Evolutionary conservation across 2,888 invertebrate species (phyloP).

Genomic region (Teleogryllus oceanicus): DNA sequence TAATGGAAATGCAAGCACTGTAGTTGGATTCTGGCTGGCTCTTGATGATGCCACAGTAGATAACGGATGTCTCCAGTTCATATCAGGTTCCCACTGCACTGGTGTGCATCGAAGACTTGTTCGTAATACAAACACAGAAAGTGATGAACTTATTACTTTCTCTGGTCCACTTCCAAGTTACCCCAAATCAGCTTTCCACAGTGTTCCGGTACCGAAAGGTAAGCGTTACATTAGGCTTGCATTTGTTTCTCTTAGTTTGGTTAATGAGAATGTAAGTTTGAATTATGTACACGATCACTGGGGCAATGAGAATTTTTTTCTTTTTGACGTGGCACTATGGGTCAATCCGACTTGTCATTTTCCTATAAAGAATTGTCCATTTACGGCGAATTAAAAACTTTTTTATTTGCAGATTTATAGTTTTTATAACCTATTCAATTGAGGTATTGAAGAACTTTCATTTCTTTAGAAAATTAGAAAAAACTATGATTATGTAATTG

Average conservation of each 20-base stretch:
- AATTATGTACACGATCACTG: too few species aligned
- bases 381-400: too few species aligned
- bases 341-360: too few species aligned
- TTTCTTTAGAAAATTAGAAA: too few species aligned
- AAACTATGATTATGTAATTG: too few species aligned
- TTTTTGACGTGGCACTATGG: too few species aligned
- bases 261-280: too few species aligned
- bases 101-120: slow-evolving; percentile 70
- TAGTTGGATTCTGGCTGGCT: slow-evolving; percentile 93
- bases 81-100: slow-evolving; percentile 85
- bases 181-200: slow-evolving; percentile 67
- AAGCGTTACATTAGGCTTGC: slow-evolving; percentile 28
- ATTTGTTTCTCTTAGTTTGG: slow-evolving; percentile 26
- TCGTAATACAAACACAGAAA: slow-evolving; percentile 64
- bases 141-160: slow-evolving; percentile 62
- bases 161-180: slow-evolving; percentile 66
- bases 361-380: too few species aligned
- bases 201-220: slow-evolving; percentile 84
- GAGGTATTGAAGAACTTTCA: too few species aligned
- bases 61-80: slow-evolving; percentile 93
- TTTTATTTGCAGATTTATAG: too few species aligned
- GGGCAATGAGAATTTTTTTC: too few species aligned
- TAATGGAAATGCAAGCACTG: slow-evolving; percentile 56
- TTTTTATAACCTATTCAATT: too few species aligned
- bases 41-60: slow-evolving; percentile 87